Conservation (phyloP, 2,797 vertebrate genomes). For the Sebastes ruberrimus region DNA sequence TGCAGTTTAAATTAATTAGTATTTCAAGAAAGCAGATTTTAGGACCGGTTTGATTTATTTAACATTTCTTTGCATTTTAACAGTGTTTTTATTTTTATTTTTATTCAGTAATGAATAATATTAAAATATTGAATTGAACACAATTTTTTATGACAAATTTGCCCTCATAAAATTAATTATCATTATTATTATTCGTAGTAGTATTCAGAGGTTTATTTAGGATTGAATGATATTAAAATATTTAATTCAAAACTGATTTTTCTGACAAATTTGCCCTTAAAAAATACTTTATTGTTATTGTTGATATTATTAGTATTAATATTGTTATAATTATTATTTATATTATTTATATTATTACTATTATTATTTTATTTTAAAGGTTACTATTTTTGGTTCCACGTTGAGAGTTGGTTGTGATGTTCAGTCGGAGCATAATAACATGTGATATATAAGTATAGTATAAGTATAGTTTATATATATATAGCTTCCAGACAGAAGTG, state of each 20-base stretch:
- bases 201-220: too few species aligned
- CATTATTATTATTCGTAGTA: too few species aligned
- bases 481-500: not conserved
- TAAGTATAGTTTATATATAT: too few species aligned
- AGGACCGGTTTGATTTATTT: not conserved
- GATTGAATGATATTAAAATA: too few species aligned
- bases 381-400: not conserved
- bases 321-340: too few species aligned
- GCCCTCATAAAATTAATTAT: not conserved
- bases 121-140: not conserved
- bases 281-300: not conserved
- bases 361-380: not conserved
- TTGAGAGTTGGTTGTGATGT: not conserved
- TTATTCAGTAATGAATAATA: not conserved
- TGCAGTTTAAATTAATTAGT: not conserved
- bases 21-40: not conserved
- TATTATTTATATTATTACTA: too few species aligned
- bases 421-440: not conserved
- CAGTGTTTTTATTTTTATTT: not conserved
- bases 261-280: not conserved
- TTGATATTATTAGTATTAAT: too few species aligned
- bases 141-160: not conserved
- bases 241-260: not conserved
- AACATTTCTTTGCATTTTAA: not conserved
- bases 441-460: not conserved